phyloP scores from a whole-genome alignment of 1,140 invertebrate species.

The Phortica variegata region DNA sequence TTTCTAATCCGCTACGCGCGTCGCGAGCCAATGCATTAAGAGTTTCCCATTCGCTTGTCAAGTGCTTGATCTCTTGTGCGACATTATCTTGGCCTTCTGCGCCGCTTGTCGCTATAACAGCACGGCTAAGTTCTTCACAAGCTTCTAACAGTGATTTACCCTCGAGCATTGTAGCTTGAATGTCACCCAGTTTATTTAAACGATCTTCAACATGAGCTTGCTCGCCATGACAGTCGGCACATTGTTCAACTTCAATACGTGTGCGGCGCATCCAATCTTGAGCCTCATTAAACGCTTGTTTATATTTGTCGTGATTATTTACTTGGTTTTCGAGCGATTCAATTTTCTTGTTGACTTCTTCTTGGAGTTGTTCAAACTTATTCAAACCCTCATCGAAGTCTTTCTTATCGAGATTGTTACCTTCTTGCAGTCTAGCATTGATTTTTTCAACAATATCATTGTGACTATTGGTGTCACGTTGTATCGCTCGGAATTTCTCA shows the following conservation, averaged over 20 bases:
- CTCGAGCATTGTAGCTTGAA: constrained; percentile 67
- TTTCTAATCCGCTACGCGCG: constrained; percentile 72
- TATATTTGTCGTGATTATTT: constrained; percentile 83
- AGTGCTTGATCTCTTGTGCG: constrained; percentile 78
- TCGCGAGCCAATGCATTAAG: constrained; percentile 79
- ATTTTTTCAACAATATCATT: constrained; percentile 73
- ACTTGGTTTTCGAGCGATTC: constrained; percentile 79
- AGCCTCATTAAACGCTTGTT: constrained; percentile 76
- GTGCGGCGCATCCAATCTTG: constrained; percentile 85
- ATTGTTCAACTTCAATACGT: constrained; percentile 80
- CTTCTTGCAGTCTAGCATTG: constrained; percentile 67
- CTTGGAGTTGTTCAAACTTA: constrained; percentile 71
- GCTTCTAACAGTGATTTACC: constrained; percentile 74
- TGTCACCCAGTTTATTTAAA: constrained; percentile 69
- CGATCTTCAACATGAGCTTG: constrained; percentile 74
- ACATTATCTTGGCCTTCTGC: constrained; percentile 83
- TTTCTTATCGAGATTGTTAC: constrained; percentile 65
- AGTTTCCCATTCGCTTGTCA: constrained; percentile 86
- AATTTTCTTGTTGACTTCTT: constrained; percentile 66
- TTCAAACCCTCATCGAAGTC: constrained; percentile 71
- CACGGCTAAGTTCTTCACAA: constrained; percentile 73
- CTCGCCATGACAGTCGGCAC: constrained; percentile 80
- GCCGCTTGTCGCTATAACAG: constrained; percentile 78
- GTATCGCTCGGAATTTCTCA: constrained; percentile 78
- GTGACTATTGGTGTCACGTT: constrained; percentile 76